These are phyloP conservation scores for Sminthurides aquaticus DNA, from an alignment of 2,888 invertebrate genomes.

Conservation along the genomic window DNA sequence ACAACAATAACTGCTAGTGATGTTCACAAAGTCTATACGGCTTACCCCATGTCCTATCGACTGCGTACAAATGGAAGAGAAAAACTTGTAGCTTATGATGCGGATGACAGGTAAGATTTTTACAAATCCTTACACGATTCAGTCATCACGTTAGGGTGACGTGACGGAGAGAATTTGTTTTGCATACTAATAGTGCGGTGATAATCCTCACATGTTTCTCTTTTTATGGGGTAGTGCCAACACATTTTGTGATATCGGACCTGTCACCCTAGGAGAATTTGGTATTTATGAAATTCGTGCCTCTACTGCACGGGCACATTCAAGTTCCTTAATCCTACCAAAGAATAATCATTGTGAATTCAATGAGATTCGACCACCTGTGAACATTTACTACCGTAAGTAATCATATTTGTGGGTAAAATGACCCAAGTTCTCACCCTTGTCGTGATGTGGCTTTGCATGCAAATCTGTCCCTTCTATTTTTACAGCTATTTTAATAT, in stretches of 20 bases:
- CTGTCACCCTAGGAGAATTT: constrained; percentile 39
- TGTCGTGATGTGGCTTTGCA: too few species aligned
- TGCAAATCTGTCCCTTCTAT: not conserved
- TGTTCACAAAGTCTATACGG: constrained; percentile 25
- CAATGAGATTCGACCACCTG: constrained; percentile 51
- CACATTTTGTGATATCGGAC: constrained; percentile 19
- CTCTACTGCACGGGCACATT: constrained; percentile 20
- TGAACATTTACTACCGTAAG: constrained; percentile 65
- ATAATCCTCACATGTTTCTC: not conserved
- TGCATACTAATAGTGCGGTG: constrained; percentile 5
- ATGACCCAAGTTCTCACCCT: too few species aligned
- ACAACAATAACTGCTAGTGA: constrained; percentile 1
- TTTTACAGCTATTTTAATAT: constrained; percentile 35
- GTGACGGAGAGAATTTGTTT: not conserved
- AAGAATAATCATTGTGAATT: constrained; percentile 8
- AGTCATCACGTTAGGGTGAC: too few species aligned
- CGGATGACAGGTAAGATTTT: constrained; percentile 32
- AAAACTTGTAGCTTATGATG: constrained; percentile 25
- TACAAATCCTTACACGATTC: too few species aligned
- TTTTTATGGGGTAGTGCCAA: constrained; percentile 3
- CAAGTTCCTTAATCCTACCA: constrained; percentile 13
- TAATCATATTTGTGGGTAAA: constrained; percentile 13
- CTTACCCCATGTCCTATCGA: constrained; percentile 35
- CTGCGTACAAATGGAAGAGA: constrained; percentile 32
- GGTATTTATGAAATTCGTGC: constrained; percentile 40